Evolutionary conservation across 2,113 vertebrate genomes (phyloP).

Genomic region (Petrocephalus microphthalmus): DNA sequence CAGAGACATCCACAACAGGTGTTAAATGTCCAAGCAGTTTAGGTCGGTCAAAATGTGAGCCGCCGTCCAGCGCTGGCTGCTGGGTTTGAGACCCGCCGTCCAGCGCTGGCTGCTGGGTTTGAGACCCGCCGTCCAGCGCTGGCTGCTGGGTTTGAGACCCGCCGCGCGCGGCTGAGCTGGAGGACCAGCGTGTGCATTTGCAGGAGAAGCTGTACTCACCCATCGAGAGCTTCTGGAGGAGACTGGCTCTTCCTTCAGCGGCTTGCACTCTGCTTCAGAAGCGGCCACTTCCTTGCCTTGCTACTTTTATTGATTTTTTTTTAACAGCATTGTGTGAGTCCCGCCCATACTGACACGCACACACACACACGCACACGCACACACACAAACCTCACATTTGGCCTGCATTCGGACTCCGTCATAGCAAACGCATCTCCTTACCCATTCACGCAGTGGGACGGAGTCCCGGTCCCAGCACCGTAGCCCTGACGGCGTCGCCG

Average conservation of each 20-base stretch:
- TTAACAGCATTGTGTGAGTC: conserved; percentile 17
- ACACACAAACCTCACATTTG: background rate
- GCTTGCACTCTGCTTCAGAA: conserved; percentile 18
- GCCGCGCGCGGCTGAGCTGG: background rate
- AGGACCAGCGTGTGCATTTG: background rate
- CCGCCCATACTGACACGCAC: conserved; percentile 28
- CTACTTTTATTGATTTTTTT: conserved; percentile 12
- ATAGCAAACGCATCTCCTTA: background rate
- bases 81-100: background rate
- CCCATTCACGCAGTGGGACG: background rate
- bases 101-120: background rate
- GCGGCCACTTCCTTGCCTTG: conserved; percentile 35
- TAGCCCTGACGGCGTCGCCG: background rate
- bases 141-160: background rate
- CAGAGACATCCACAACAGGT: background rate
- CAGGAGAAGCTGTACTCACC: conserved; percentile 28
- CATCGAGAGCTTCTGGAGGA: conserved; percentile 31
- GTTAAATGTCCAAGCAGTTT: background rate
- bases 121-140: background rate
- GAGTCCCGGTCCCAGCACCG: background rate
- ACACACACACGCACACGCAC: background rate
- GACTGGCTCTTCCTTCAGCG: conserved; percentile 10
- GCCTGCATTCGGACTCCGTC: background rate
- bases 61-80: background rate
- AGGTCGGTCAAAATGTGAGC: background rate